Evolutionary conservation across 2,113 vertebrate genomes (phyloP).

Genomic region (Actinemys pallida): DNA sequence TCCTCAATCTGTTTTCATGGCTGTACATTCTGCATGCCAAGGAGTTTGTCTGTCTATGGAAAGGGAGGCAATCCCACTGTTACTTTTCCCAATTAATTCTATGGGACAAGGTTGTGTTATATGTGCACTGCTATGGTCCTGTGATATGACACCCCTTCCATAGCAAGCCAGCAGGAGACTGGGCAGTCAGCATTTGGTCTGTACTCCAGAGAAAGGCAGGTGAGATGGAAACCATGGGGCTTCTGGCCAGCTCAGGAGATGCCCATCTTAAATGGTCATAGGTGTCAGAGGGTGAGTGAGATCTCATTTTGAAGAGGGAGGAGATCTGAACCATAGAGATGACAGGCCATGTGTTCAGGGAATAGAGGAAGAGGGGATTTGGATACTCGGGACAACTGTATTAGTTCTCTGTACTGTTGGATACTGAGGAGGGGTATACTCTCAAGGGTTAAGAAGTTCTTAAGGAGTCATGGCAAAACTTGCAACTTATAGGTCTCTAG

Average conservation of each 20-base stretch:
- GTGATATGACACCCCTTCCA: fast-evolving
- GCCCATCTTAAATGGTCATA: fast-evolving
- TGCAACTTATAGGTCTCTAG: neutral
- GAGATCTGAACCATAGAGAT: neutral
- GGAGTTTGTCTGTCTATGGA: neutral
- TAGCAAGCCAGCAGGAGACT: neutral
- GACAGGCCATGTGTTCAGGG: neutral
- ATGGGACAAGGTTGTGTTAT: neutral
- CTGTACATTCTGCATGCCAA: neutral
- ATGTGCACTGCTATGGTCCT: fast-evolving
- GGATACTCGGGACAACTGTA: neutral
- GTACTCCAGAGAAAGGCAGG: neutral
- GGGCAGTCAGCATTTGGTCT: fast-evolving
- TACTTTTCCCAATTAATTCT: neutral
- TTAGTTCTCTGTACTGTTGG: neutral
- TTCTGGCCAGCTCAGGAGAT: neutral
- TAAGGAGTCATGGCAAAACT: neutral
- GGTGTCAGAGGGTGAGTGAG: fast-evolving
- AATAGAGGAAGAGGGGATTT: neutral
- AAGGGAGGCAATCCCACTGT: neutral
- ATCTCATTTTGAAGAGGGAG: neutral
- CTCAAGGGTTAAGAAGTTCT: neutral
- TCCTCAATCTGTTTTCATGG: neutral
- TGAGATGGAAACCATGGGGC: neutral
- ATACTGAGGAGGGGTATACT: neutral